Percentiles rank a stretch among this genome's conserved stretches.
Evolutionary conservation across 1,140 invertebrate genomes (phyloP).

Genomic region (Mactra quadrangularis): DNA sequence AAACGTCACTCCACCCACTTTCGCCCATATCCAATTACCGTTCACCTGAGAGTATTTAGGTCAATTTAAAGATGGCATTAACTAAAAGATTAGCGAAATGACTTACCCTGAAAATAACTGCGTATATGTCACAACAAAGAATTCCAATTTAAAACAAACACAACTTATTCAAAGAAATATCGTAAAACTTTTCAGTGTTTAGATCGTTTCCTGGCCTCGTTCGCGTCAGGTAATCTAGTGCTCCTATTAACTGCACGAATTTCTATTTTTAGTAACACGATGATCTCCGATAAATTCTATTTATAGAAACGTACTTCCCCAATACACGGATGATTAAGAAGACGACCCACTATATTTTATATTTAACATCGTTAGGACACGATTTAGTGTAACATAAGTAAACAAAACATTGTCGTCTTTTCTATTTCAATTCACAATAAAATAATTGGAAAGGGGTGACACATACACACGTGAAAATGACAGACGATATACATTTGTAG

Average conservation of each 20-base stretch:
- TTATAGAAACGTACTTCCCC: slow-evolving; percentile 40
- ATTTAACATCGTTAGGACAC: too few species aligned
- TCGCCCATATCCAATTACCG: slow-evolving; percentile 33
- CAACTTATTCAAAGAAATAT: slow-evolving; percentile 29
- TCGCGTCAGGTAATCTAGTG: slow-evolving; percentile 39
- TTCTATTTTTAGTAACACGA: slow-evolving; percentile 26
- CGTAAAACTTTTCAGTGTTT: slow-evolving; percentile 37
- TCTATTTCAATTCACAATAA: too few species aligned
- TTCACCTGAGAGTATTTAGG: slow-evolving; percentile 20
- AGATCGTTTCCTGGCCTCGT: slow-evolving; percentile 38
- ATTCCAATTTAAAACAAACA: too few species aligned
- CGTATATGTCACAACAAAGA: too few species aligned
- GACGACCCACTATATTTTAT: too few species aligned
- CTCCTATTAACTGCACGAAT: slow-evolving; percentile 41
- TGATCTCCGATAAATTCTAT: slow-evolving; percentile 3
- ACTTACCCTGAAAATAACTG: slow-evolving; percentile 6
- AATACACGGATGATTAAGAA: too few species aligned
- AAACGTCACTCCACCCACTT: slow-evolving; percentile 25
- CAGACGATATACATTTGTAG: too few species aligned
- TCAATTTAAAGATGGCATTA: background rate
- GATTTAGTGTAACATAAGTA: too few species aligned
- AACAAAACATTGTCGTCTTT: too few species aligned
- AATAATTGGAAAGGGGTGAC: too few species aligned
- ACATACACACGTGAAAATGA: too few species aligned
- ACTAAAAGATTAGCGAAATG: background rate